A percentile compares a stretch with the other conserved stretches of the same genome.
Evolutionary conservation across 2,888 invertebrate species (phyloP).

Genomic region (Pyralis farinalis): DNA sequence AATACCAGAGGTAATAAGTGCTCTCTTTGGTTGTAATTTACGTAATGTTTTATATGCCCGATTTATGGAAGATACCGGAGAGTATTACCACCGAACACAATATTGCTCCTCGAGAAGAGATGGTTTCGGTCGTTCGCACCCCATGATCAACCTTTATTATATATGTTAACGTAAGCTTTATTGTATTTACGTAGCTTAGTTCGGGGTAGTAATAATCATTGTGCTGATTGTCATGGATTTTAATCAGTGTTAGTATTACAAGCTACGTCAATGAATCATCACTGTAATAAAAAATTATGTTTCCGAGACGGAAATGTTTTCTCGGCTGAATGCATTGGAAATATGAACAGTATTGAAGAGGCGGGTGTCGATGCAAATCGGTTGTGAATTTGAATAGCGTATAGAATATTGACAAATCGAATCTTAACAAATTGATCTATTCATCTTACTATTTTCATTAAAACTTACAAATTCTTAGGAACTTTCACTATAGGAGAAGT

Average conservation of each 20-base stretch:
- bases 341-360: constrained; percentile 2
- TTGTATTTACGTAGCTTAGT: background rate
- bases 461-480: too few species aligned
- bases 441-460: too few species aligned
- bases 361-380: background rate
- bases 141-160: background rate
- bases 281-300: background rate
- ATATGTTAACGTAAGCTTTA: background rate
- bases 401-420: too few species aligned
- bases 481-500: too few species aligned
- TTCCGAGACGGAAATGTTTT: too few species aligned
- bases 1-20: background rate
- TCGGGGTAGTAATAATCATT: background rate
- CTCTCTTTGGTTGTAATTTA: background rate
- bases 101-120: background rate
- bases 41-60: too few species aligned
- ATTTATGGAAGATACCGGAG: too few species aligned
- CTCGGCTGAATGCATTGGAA: too few species aligned
- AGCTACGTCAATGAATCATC: background rate
- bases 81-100: background rate
- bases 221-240: background rate
- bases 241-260: background rate
- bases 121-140: background rate
- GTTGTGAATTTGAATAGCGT: constrained; percentile 4
- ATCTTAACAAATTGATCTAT: too few species aligned